Conservation (phyloP, 2,888 invertebrate genomes). For the Drosophila mulleri region DNA sequence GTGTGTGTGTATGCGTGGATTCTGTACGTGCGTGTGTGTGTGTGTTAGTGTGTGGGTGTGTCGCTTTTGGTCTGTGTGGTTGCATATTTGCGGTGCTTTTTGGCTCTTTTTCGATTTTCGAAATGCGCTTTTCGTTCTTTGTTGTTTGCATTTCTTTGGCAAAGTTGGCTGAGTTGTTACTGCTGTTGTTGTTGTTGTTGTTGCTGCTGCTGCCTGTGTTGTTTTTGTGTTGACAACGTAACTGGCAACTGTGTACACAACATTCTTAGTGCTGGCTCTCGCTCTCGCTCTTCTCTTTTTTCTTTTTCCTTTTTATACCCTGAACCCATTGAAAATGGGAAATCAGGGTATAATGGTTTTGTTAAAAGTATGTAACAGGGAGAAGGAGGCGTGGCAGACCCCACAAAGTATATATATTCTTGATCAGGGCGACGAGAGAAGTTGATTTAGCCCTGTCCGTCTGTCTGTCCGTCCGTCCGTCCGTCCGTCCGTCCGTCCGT, state of each 20-base stretch:
- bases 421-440: no score
- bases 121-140: conserved; percentile 69
- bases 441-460: no score
- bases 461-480: no score
- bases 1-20: background rate
- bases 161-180: conserved; percentile 22
- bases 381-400: no score
- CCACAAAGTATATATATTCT: no score
- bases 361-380: no score
- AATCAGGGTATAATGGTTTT: no score
- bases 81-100: conserved; percentile 68
- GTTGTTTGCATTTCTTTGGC: conserved; percentile 61
- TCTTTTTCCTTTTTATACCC: no score
- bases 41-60: background rate
- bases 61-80: conserved; percentile 57
- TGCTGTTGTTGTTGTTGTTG: conserved; percentile 4
- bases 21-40: background rate
- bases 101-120: conserved; percentile 65
- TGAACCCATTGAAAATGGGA: no score
- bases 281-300: conserved; percentile 22
- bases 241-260: conserved; percentile 54
- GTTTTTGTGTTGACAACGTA: conserved; percentile 34
- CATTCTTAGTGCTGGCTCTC: conserved; percentile 33
- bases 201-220: conserved; percentile 18
- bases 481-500: no score